Evolutionary conservation across 2,888 invertebrate genomes (phyloP), one percentile per base, ranked within the genome.

Genomic region (Salticus scenicus): DNA sequence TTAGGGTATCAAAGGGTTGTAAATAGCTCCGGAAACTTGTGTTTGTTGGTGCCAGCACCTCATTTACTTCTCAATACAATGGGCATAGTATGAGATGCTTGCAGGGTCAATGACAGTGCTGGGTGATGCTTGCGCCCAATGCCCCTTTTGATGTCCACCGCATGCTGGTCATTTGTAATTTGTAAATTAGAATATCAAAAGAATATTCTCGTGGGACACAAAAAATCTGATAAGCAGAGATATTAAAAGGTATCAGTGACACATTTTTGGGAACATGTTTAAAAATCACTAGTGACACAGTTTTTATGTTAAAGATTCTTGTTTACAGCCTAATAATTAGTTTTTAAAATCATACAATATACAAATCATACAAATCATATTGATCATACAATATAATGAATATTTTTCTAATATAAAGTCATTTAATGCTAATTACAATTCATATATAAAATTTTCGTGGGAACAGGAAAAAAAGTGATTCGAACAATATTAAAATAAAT

Each of bases 1-100:
- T 42, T 30, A 14, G 71, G 71, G 78, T 72, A 79, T 41, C 72
- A 71, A 72, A 79, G 78, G 78, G 78, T 72, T 72, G 78, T n/a
- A 47, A 17, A 47, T 12, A 7, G 8, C 47, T 17, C 12, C 12
- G 17, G 17, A 47, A 7, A 12, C 17, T 7, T 47, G 47, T 17
- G 8, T 37, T 37, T 37, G 37, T 12, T 12, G 5, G 37, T 12
- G 47, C 47, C 47, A 47, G 47, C 47, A 12, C 47, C 47, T 47
- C 47, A 47, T 47, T 47, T 47, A 47, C 47, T 47, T 47, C n/a
- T 12, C 47, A 75, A 42, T 63, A 77, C 77, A 77, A 77, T 77
- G 70, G 77, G 57, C 27, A 7, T 67, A 0, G 76, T 33, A 77
- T 77, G 70, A 77, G 69, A 77, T 77, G 77, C 51, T 47, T n/a